A percentile compares a stretch with the other conserved stretches of the same genome.
Evolutionary conservation across 1,140 invertebrate species (phyloP).

Genomic region (Cotesia typhae): DNA sequence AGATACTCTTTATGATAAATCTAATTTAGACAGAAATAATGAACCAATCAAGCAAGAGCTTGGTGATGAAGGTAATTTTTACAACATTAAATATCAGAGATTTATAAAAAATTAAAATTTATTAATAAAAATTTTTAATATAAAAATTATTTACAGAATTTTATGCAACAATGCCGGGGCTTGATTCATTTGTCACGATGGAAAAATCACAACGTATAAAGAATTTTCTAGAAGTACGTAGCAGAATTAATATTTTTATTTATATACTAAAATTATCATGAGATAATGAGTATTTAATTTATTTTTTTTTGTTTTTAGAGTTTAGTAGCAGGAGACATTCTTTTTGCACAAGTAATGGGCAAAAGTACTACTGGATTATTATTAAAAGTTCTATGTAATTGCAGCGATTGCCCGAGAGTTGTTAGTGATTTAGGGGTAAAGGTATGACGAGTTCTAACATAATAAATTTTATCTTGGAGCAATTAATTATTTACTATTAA

Average conservation of each 20-base stretch:
- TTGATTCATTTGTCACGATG: conserved; percentile 81
- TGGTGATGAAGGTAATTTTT: conserved; percentile 59
- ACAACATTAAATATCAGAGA: neutral
- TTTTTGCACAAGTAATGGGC: conserved; percentile 80
- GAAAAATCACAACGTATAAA: conserved; percentile 76
- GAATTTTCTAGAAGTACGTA: conserved; percentile 81
- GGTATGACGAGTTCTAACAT: conserved; percentile 57
- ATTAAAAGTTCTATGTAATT: conserved; percentile 84
- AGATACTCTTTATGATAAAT: conserved; percentile 72
- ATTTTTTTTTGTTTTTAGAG: conserved; percentile 68
- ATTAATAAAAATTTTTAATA: conserved; percentile 38
- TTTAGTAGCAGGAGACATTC: conserved; percentile 82
- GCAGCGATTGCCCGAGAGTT: conserved; percentile 78
- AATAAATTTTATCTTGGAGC: too few relatives aligned
- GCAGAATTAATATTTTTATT: neutral
- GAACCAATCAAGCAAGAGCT: conserved; percentile 56
- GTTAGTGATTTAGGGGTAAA: conserved; percentile 86
- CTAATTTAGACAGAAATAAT: conserved; percentile 65
- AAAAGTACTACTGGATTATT: conserved; percentile 79
- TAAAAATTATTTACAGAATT: conserved; percentile 69
- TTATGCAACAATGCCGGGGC: conserved; percentile 84
- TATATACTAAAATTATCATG: conserved; percentile 9
- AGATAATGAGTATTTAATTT: conserved; percentile 22
- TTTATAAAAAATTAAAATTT: neutral
- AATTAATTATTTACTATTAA: neutral